These are phyloP conservation scores for Lydus trimaculatus DNA, from an alignment of 2,888 invertebrate species.

Conservation along the genomic window DNA sequence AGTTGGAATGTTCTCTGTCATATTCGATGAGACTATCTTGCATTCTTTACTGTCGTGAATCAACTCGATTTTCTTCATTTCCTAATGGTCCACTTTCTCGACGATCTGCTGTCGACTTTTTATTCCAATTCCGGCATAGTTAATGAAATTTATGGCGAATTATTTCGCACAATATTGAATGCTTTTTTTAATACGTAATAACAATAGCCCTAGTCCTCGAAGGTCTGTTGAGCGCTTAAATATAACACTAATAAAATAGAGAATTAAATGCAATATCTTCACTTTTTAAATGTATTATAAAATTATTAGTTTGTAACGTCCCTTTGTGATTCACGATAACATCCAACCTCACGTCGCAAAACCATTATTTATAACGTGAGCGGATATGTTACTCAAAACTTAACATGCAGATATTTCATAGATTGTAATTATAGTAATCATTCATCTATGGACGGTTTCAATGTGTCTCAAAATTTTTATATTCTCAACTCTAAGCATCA, in stretches of 20 bases:
- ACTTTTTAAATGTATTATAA: background rate
- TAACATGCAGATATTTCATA: slow-evolving; percentile 1
- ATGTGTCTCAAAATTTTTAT: slow-evolving; percentile 9
- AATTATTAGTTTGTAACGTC: background rate
- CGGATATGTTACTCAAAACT: slow-evolving; percentile 7
- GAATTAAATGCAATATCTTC: no score
- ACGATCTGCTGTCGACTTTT: slow-evolving; percentile 9
- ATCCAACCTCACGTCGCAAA: slow-evolving; percentile 6
- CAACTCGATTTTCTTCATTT: slow-evolving; percentile 47
- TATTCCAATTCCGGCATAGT: slow-evolving; percentile 13
- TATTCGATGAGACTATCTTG: slow-evolving; percentile 59
- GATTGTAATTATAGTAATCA: slow-evolving; percentile 8
- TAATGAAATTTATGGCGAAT: slow-evolving; percentile 13
- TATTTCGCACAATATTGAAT: slow-evolving; percentile 5
- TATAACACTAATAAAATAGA: no score
- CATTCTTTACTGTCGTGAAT: slow-evolving; percentile 55
- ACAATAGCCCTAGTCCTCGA: background rate
- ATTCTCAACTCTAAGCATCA: background rate
- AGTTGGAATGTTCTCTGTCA: slow-evolving; percentile 59
- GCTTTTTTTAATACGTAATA: background rate
- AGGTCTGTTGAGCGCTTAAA: no score
- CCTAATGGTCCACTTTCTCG: slow-evolving; percentile 24
- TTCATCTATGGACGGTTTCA: slow-evolving; percentile 8
- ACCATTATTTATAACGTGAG: slow-evolving; percentile 9
- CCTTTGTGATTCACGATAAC: background rate